Percentiles rank a stretch among this genome's conserved stretches.
Conservation (phyloP, 2,113 vertebrate species). For the Ptyas mucosa region DNA sequence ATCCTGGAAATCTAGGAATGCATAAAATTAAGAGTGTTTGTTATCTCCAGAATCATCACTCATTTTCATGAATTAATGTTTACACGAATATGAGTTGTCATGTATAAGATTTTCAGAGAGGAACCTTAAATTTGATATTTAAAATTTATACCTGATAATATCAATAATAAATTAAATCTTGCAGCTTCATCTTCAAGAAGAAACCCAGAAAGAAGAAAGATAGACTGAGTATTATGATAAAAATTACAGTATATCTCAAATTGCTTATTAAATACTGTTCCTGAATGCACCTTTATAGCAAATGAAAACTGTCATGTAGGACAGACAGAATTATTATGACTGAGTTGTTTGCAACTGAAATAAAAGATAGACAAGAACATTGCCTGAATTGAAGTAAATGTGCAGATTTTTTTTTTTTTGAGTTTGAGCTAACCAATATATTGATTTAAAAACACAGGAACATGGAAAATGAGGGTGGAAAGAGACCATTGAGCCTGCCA, state of each 20-base stretch:
- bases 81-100: background rate
- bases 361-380: conserved; percentile 17
- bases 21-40: too few relatives aligned
- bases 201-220: background rate
- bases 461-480: too few relatives aligned
- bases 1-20: background rate
- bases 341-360: background rate
- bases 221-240: background rate
- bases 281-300: background rate
- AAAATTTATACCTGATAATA: background rate
- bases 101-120: background rate
- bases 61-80: background rate
- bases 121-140: background rate
- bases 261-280: background rate
- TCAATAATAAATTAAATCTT: background rate
- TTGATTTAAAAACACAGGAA: background rate
- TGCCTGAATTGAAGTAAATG: background rate
- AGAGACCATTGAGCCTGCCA: too few relatives aligned
- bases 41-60: background rate
- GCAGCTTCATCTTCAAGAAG: background rate
- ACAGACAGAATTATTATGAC: background rate
- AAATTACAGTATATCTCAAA: background rate
- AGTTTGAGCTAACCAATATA: conserved; percentile 3
- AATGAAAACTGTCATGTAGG: background rate
- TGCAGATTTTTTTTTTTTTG: background rate